phyloP scores from a whole-genome alignment of 1,140 invertebrate species.

The Maconellicoccus hirsutus region DNA sequence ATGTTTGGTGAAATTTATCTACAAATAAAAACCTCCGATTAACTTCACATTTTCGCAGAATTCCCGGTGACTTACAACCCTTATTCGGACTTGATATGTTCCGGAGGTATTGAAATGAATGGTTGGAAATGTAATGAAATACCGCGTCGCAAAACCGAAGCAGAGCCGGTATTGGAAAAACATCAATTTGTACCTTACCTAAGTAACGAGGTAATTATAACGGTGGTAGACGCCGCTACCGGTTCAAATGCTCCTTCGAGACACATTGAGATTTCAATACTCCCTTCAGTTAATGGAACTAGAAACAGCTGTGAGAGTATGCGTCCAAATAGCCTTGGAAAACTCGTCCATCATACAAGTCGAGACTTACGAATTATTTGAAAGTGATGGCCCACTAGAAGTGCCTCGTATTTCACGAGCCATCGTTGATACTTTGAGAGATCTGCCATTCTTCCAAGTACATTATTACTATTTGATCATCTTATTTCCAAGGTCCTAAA shows the following conservation, averaged over 20 bases:
- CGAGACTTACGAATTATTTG: slow-evolving; percentile 54
- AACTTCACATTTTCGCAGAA: slow-evolving; percentile 28
- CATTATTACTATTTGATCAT: neutral
- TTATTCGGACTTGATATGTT: slow-evolving; percentile 37
- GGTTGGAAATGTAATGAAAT: slow-evolving; percentile 71
- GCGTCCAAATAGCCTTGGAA: slow-evolving; percentile 64
- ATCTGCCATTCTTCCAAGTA: slow-evolving; percentile 39
- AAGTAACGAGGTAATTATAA: slow-evolving; percentile 23
- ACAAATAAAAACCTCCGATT: no score
- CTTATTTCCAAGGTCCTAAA: no score
- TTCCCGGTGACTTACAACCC: slow-evolving; percentile 30
- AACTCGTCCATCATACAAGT: slow-evolving; percentile 55
- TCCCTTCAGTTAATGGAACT: slow-evolving; percentile 27
- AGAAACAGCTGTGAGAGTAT: slow-evolving; percentile 38
- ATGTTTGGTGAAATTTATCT: no score
- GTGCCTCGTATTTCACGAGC: slow-evolving; percentile 36
- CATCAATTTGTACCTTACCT: slow-evolving; percentile 64
- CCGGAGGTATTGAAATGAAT: slow-evolving; percentile 73
- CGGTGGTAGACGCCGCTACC: no score
- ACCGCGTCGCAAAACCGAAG: slow-evolving; percentile 46
- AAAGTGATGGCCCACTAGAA: slow-evolving; percentile 35
- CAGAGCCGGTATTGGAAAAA: slow-evolving; percentile 55
- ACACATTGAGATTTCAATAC: neutral
- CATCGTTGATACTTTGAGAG: slow-evolving; percentile 30
- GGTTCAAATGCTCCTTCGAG: neutral